Evolutionary conservation across 2,888 invertebrate genomes (phyloP).

Genomic region (Panopea generosa): DNA sequence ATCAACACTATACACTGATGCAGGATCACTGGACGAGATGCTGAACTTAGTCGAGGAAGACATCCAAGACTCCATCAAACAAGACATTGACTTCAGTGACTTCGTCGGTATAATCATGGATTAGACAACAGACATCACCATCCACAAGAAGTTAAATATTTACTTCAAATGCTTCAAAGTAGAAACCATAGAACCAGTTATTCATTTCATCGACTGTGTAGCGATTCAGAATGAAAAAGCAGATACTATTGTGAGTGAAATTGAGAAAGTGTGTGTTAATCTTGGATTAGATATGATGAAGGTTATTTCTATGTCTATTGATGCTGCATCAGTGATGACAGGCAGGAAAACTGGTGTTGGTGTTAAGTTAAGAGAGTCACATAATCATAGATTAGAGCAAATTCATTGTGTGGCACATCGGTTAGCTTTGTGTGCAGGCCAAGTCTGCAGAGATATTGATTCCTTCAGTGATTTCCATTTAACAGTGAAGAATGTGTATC

Average conservation of each 20-base stretch:
- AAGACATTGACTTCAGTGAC: constrained; percentile 23
- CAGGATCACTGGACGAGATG: constrained; percentile 36
- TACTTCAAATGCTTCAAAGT: constrained; percentile 37
- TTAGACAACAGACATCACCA: constrained; percentile 45
- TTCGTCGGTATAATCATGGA: constrained; percentile 45
- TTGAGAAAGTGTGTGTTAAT: constrained; percentile 18
- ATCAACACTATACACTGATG: constrained; percentile 23
- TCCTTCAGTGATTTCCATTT: constrained; percentile 28
- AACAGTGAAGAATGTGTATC: constrained; percentile 36
- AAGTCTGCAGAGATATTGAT: constrained; percentile 26
- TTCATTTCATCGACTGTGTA: constrained; percentile 43
- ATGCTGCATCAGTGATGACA: constrained; percentile 47
- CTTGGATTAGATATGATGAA: constrained; percentile 27
- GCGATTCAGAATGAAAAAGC: constrained; percentile 35
- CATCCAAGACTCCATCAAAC: constrained; percentile 10
- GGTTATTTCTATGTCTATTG: constrained; percentile 47
- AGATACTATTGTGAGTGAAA: constrained; percentile 36
- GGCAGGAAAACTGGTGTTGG: background rate
- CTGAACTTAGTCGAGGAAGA: constrained; percentile 21
- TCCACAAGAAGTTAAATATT: constrained; percentile 49
- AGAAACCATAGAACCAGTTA: constrained; percentile 17
- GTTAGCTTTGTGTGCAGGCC: constrained; percentile 22
- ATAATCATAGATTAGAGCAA: constrained; percentile 32
- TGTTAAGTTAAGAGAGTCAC: background rate
- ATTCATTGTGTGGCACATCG: constrained; percentile 43